Evolutionary conservation across 2,797 vertebrate species (phyloP).

Genomic region (Cryptoblepharus egeriae): DNA sequence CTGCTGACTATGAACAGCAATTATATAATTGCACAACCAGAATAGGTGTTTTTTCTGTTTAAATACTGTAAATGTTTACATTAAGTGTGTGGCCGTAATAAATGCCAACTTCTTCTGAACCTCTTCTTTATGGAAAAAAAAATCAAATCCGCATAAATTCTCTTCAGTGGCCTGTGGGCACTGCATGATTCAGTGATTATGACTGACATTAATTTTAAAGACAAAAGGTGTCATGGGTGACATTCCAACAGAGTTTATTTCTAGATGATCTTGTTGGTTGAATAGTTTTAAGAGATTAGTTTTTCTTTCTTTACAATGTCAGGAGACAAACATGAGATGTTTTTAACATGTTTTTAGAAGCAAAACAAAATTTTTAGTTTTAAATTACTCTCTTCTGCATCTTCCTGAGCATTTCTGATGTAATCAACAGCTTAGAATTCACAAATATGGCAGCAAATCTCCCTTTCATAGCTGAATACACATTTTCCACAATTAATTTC

Average conservation of each 20-base stretch:
- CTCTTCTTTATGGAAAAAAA: conserved; percentile 29
- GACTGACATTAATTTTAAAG: conserved; percentile 44
- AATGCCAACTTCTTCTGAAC: conserved; percentile 17
- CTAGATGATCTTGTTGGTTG: conserved; percentile 40
- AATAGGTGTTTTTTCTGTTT: conserved; percentile 16
- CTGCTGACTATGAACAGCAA: conserved; percentile 22
- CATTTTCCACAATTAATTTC: neutral
- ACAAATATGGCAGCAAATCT: neutral
- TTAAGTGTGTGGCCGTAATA: conserved; percentile 25
- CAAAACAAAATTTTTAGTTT: conserved; percentile 15
- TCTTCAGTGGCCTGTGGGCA: conserved; percentile 35
- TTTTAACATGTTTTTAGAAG: conserved; percentile 39
- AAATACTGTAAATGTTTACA: conserved; percentile 47
- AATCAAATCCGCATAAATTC: conserved; percentile 44
- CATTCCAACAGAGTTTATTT: conserved; percentile 50
- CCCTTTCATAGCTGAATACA: neutral
- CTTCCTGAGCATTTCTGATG: neutral
- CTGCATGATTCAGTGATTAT: neutral
- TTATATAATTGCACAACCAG: conserved; percentile 29
- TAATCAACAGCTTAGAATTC: neutral
- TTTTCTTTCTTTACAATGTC: conserved; percentile 27
- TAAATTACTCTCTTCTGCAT: neutral
- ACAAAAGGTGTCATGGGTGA: neutral
- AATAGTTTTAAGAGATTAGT: conserved; percentile 39
- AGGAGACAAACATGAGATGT: conserved; percentile 50